These are phyloP conservation scores for Gymnobelideus leadbeateri DNA, from an alignment of 2,113 vertebrate species.

Conservation along the genomic window DNA sequence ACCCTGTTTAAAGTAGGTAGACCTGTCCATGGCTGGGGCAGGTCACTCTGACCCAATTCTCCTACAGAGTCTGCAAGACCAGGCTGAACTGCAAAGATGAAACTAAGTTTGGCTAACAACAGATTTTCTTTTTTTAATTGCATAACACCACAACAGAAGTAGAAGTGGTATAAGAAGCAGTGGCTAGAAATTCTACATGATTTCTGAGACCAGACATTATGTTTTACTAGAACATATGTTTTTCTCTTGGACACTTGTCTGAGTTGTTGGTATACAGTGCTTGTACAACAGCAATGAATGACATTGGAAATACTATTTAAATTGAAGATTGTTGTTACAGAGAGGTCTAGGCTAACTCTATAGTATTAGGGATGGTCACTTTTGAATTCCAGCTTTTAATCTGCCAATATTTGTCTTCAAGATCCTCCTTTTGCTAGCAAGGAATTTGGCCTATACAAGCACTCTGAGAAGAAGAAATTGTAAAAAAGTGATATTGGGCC, in stretches of 20 bases:
- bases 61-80: not conserved
- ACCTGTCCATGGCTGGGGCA: not conserved
- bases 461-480: not conserved
- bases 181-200: not conserved
- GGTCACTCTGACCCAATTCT: conserved; percentile 4
- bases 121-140: not conserved
- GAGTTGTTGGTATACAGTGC: conserved; percentile 8
- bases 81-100: conserved; percentile 29
- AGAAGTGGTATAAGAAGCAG: not conserved
- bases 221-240: not conserved
- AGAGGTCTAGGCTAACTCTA: not conserved
- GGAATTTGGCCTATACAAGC: conserved; percentile 32
- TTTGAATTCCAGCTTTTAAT: conserved; percentile 37
- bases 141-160: not conserved
- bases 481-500: not conserved
- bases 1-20: not conserved
- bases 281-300: not conserved
- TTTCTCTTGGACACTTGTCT: not conserved
- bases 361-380: conserved; percentile 1
- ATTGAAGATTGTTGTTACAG: not conserved
- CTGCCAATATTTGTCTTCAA: conserved; percentile 32
- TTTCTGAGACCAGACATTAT: not conserved
- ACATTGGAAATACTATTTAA: conserved; percentile 9
- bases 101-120: not conserved
- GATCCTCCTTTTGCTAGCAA: not conserved